Base-by-base conservation (phyloP, 1,140 invertebrate genomes). In the Drosophila kohkoa region DNA sequence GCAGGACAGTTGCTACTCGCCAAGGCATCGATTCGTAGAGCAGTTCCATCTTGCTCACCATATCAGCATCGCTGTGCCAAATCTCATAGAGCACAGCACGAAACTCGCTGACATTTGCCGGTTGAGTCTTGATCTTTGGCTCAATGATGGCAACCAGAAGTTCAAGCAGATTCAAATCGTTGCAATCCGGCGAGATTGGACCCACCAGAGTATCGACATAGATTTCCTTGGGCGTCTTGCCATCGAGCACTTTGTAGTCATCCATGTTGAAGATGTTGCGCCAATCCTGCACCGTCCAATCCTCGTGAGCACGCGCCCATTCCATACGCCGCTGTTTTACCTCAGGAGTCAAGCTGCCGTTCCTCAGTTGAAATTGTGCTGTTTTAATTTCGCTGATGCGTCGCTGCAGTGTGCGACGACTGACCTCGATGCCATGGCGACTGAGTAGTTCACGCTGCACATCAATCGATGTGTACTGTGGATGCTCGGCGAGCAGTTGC, bases 251-350 rank as follows among this genome's bases (percentile, higher is more conserved):
- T 46, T 88, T 89, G 1, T 51, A 15, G n/a, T 88, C 85, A 10
- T 88, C 85, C 81, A 88, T 89, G 13, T 89, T 88, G 35, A 88
- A 85, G 3, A 89, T 79, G 43, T 88, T 85, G 32, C 85, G 85
- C 85, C 85, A 88, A 60, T 88, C 85, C 16, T 70, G 64, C 1
- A 73, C 60, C 1, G 81, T 81, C 85, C 85, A 88, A 1, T 89
- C 70, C 38, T 83, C 58, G 25, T 88, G 85, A 5, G 77, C 81
- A 0, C 6, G 63, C 0, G 85, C 85, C 85, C 85, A 88, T 30
- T 74, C 70, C 38, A 88, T 25, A 7, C 85, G 69, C 1, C 35
- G 54, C 2, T 30, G 48, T 38, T 41, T 81, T 0, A 51, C 46
- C 6, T 28, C 51, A 5, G 51, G 13, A 35, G 60, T 76, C 1